These are phyloP conservation scores for Pogonomyrmex barbatus DNA, from an alignment of 1,140 invertebrate genomes.

Conservation along the genomic window DNA sequence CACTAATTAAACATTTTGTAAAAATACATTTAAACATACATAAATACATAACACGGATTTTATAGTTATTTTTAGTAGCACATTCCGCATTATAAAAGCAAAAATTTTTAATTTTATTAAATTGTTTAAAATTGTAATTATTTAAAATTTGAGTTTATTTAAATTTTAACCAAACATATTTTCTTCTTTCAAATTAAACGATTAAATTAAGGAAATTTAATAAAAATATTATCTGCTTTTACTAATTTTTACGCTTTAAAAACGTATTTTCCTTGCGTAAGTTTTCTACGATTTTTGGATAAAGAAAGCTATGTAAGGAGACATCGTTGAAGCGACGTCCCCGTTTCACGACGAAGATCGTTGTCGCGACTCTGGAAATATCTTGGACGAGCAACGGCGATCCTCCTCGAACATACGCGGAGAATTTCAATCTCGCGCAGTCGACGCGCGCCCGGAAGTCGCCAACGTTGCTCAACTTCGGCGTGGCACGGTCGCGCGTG, in stretches of 20 bases:
- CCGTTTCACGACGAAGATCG: constrained; percentile 47
- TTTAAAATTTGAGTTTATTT: neutral
- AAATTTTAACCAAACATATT: neutral
- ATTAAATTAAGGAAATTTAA: neutral
- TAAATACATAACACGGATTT: neutral
- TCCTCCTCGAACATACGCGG: constrained; percentile 24
- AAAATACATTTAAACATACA: neutral
- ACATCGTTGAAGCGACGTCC: neutral
- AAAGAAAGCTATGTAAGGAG: neutral
- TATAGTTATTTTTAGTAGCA: neutral
- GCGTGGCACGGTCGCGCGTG: constrained; percentile 32
- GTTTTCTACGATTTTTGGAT: neutral
- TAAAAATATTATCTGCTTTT: constrained; percentile 15
- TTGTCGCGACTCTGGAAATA: constrained; percentile 52
- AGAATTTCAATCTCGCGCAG: constrained; percentile 73
- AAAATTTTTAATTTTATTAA: neutral
- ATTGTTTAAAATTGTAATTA: neutral
- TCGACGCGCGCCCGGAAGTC: constrained; percentile 66
- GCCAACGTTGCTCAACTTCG: constrained; percentile 58
- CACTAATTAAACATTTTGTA: neutral
- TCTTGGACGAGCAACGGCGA: constrained; percentile 26
- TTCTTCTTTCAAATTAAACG: neutral
- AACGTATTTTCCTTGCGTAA: neutral
- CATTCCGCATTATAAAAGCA: neutral
- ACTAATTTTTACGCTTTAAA: neutral